Evolutionary conservation across 2,888 invertebrate genomes (phyloP).

Genomic region (Sphaerophoria taeniata): DNA sequence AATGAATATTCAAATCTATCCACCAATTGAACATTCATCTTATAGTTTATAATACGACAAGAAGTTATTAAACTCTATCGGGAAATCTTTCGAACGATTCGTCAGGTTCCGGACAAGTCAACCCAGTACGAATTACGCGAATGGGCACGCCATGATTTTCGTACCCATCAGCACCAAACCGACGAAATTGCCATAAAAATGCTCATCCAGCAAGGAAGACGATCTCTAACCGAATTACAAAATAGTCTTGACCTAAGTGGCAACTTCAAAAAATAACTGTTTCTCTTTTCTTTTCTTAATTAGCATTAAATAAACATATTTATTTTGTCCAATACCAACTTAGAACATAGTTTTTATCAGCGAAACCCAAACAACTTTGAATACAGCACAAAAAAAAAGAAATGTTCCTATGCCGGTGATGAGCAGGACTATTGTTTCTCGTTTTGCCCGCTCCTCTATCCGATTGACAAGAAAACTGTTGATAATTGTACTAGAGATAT

Average conservation of each 20-base stretch:
- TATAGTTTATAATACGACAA: constrained; percentile 91
- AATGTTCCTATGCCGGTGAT: constrained; percentile 90
- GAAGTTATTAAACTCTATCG: constrained; percentile 91
- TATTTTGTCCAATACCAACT: constrained; percentile 42
- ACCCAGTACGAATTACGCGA: constrained; percentile 87
- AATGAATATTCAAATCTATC: constrained; percentile 23
- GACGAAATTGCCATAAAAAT: constrained; percentile 90
- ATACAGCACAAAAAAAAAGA: constrained; percentile 86
- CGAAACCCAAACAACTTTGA: constrained; percentile 84
- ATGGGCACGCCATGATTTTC: constrained; percentile 91
- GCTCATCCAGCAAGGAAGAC: constrained; percentile 87
- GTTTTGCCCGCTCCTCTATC: constrained; percentile 84
- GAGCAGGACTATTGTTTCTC: constrained; percentile 87
- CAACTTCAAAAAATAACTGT: constrained; percentile 40
- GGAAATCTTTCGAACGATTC: constrained; percentile 88
- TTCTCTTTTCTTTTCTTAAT: neutral
- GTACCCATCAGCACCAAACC: constrained; percentile 87
- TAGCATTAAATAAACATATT: constrained; percentile 63
- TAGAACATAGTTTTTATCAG: constrained; percentile 78
- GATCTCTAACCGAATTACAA: constrained; percentile 87
- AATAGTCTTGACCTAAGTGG: constrained; percentile 86
- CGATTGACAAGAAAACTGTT: constrained; percentile 84
- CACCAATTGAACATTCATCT: constrained; percentile 73
- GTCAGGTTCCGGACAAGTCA: constrained; percentile 86
- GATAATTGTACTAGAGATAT: constrained; percentile 89